phyloP scores from a whole-genome alignment of 2,888 invertebrate genomes.

The Toxonevra muliebris region DNA sequence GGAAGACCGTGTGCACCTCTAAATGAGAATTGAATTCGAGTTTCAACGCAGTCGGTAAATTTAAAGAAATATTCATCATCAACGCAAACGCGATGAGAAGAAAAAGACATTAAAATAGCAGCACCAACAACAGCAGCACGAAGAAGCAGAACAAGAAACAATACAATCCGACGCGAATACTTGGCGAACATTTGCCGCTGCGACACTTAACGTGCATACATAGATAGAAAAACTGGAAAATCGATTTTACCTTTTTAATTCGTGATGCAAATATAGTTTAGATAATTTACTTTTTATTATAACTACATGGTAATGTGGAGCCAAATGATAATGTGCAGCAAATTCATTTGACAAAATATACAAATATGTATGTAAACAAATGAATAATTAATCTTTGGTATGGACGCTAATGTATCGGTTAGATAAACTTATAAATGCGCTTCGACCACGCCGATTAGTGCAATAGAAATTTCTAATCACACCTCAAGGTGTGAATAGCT shows the following conservation, averaged over 20 bases:
- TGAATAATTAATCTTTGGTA: not conserved
- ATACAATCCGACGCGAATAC: not conserved
- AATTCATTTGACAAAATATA: not conserved
- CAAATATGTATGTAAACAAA: not conserved
- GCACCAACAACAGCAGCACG: constrained; percentile 20
- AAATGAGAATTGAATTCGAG: too few species aligned
- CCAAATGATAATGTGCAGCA: not conserved
- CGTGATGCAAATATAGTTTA: too few species aligned
- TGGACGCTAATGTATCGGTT: too few species aligned
- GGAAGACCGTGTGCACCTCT: too few species aligned
- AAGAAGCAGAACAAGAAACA: constrained; percentile 4
- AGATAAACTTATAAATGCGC: too few species aligned
- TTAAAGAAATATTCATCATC: constrained; percentile 13
- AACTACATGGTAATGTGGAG: too few species aligned
- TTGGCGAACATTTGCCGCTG: not conserved
- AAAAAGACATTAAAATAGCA: constrained; percentile 2
- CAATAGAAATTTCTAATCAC: too few species aligned
- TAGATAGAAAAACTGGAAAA: constrained; percentile 26
- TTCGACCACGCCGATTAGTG: too few species aligned
- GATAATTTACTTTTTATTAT: constrained; percentile 5
- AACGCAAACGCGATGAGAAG: constrained; percentile 11
- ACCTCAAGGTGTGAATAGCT: too few species aligned
- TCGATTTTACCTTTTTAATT: constrained; percentile 21
- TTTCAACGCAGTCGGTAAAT: too few species aligned
- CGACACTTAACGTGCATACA: constrained; percentile 13